Base-by-base conservation (phyloP, 2,113 vertebrate genomes). In the Stomatorhinus ivindoensis region DNA sequence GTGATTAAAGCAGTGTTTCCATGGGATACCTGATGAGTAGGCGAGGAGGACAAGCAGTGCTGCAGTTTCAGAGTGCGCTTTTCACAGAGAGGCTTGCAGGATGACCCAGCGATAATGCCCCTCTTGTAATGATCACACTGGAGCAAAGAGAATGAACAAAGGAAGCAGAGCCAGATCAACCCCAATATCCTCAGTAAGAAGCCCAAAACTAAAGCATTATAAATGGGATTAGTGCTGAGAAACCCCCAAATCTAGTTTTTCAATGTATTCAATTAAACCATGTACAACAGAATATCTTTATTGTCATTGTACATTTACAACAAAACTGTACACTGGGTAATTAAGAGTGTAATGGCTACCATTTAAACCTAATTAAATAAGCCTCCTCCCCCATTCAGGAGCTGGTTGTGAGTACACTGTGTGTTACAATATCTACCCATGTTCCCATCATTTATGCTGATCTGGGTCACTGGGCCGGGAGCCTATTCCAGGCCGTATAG, bases 91-190 rank as follows among this genome's bases (percentile, higher is more conserved):
- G 98, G 97, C 89, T 96, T 97, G 92, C 98, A 99, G 0, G 96
- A 94, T 0, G 98, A 98, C 89, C 98, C 98, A 0, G 98, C 97
- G 92, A 99, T 98, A 24, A 99, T 97, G 2, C 98, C 98, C 87
- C 98, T 97, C 90, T 93, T 97, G 93, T 98, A 99, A 95, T 99
- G 98, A 92, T 99, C 97, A 6, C 98, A 99, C 98, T 99, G 95
- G 10, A 89, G 55, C 86, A 89, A 88, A 13, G 90, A 65, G 87
- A 69, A 80, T 58, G 46, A 90, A 83, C 89, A 89, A 51, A 39
- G 85, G 69, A 92, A 92, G 91, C 61, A 92, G 51, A 83, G 92
- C 89, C 51, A 1, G 4, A 48, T 90, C 80, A 89, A 53, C 17
- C 0, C 39, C 2, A 69, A 31, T 17, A 46, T 44, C 31, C 17